Conservation (phyloP, 1,140 invertebrate genomes). For the Drosophila orena region DNA sequence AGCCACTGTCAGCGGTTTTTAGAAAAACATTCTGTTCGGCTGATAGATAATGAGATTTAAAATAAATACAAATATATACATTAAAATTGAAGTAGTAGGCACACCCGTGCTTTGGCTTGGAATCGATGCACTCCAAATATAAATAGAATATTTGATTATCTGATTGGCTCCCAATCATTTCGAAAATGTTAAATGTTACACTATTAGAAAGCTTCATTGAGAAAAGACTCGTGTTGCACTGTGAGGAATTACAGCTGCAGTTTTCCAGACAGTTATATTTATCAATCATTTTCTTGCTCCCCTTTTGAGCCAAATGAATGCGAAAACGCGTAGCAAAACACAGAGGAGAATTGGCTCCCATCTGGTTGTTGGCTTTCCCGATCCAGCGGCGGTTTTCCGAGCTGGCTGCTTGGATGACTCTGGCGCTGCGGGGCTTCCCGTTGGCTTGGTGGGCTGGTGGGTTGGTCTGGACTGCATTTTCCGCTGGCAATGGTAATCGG, state of each 20-base stretch:
- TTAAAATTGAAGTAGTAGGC: no score
- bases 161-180: no score
- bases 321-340: conserved; percentile 61
- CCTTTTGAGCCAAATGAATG: conserved; percentile 12
- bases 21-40: no score
- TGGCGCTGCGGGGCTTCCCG: conserved; percentile 45
- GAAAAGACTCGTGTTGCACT: not conserved
- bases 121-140: no score
- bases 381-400: conserved; percentile 43
- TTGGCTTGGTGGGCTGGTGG: conserved; percentile 29
- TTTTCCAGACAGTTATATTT: conserved; percentile 5
- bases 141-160: no score
- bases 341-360: conserved; percentile 29
- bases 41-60: no score
- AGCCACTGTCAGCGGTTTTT: no score
- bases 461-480: conserved; percentile 22
- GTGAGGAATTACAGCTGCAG: not conserved
- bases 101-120: no score
- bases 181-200: no score
- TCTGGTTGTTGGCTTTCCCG: conserved; percentile 12
- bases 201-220: no score
- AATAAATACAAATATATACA: no score
- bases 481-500: conserved; percentile 60
- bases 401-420: conserved; percentile 43
- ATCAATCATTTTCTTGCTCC: conserved; percentile 28